phyloP scores from a whole-genome alignment of 2,888 invertebrate species.

The Drosophila koepferae region DNA sequence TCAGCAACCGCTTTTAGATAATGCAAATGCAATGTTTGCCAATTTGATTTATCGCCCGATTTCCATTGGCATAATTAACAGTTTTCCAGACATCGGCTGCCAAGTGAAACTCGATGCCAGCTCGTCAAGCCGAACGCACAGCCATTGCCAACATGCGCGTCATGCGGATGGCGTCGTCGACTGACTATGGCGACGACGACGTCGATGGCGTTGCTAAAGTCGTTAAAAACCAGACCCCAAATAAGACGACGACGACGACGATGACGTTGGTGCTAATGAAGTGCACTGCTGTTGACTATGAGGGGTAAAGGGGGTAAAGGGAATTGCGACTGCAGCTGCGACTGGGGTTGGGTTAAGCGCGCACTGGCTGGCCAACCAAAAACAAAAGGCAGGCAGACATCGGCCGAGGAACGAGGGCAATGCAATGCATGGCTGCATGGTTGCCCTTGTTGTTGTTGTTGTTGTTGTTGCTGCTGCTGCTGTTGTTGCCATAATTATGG shows the following conservation, averaged over 20 bases:
- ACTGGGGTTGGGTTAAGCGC: slow-evolving; percentile 60
- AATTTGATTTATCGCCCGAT: slow-evolving; percentile 66
- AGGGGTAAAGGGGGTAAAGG: neutral
- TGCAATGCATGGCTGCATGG: slow-evolving; percentile 64
- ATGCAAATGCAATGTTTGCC: slow-evolving; percentile 65
- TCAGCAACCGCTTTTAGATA: slow-evolving; percentile 54
- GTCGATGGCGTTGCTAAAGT: slow-evolving; percentile 48
- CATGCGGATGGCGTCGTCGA: slow-evolving; percentile 26
- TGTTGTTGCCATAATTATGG: slow-evolving; percentile 78
- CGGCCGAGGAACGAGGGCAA: slow-evolving; percentile 46
- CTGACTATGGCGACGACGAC: slow-evolving; percentile 17
- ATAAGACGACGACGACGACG: slow-evolving; percentile 29
- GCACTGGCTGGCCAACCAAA: slow-evolving; percentile 73
- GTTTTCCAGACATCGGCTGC: slow-evolving; percentile 43
- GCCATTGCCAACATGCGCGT: slow-evolving; percentile 16
- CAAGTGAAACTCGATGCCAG: slow-evolving; percentile 53
- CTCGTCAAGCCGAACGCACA: slow-evolving; percentile 25
- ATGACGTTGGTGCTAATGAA: slow-evolving; percentile 74
- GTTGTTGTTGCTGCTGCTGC: slow-evolving; percentile 24
- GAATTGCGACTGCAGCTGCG: slow-evolving; percentile 3
- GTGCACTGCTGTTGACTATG: slow-evolving; percentile 56
- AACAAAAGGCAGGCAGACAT: slow-evolving; percentile 62
- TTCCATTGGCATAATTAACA: slow-evolving; percentile 66
- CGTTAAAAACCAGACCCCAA: slow-evolving; percentile 57
- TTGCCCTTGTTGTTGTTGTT: slow-evolving; percentile 15